Base-by-base conservation (phyloP, 2,888 invertebrate species). In the Diplolepis rosae region DNA sequence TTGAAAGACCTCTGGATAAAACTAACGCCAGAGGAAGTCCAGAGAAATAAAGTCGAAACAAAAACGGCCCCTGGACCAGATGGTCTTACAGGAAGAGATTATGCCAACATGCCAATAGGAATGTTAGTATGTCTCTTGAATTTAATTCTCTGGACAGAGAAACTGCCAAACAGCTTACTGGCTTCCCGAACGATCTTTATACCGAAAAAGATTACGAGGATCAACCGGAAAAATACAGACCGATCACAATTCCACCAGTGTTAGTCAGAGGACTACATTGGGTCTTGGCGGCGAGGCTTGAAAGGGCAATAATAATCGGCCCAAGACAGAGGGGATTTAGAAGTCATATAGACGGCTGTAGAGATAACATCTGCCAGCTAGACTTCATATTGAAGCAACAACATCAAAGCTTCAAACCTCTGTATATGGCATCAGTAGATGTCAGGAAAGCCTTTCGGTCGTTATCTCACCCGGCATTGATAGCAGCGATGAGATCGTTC, bases 191-290 rank as follows among this genome's bases (percentile, higher is more conserved):
- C 13, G 11, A 35, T 7, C 35, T 35, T 0, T 35, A 35, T 35
- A 7, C 35, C 13, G 1, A 35, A 9, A n/a, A n/a, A n/a, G n/a
- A n/a, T n/a, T 11, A 35, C 11, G 35, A 35, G 35, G 6, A 5
- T 4, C 9, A 35, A 11, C 35, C 35, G 1, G 35, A 35, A n/a
- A n/a, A n/a, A n/a, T n/a, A n/a, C n/a, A n/a, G n/a, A 4, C 79
- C 79, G 0, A 79, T 81, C 5, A 77, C 80, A 1, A 74, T 81
- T 0, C 28, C 74, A 0, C 78, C 79, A 0, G 66, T 77, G 0
- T 3, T 79, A 0, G 52, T 42, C 0, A 52, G 79, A 18, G 4
- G 32, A 0, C 70, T 71, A 22, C 77, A 80, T 15, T 77, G 74
- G n/a, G 27, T 35, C 0, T 5, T 52, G 3, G 52, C 52, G 0